Base-by-base conservation (phyloP, 2,113 vertebrate species). In the Syrmaticus mikado region DNA sequence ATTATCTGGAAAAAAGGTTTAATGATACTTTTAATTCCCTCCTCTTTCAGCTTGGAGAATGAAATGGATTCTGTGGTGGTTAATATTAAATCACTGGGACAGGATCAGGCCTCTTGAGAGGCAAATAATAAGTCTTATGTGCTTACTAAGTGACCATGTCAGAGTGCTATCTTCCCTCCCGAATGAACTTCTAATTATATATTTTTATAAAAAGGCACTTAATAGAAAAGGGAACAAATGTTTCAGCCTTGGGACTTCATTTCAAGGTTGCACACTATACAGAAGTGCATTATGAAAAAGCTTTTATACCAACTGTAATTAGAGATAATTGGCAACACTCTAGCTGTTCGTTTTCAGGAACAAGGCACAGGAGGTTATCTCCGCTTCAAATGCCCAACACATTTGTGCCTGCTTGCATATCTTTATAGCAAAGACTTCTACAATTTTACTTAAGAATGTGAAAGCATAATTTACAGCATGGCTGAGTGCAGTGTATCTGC, bases 241-340 rank as follows among this genome's bases (percentile, higher is more conserved):
- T 85, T 92, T 91, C 82, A 87, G 76, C 82, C 50, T 55, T 46
- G 52, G 60, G 72, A 92, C 61, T n/a, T 89, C 82, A n/a, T 87
- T 81, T 95, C 68, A 43, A 83, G 87, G 76, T 85, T 83, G 66
- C 68, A 57, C 36, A 36, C 21, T 85, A 75, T 48, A 68, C 46
- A 40, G 46, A 89, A 94, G 61, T n/a, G 36, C 85, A 75, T 91
- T 89, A 40, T 45, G 65, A 83, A 91, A 92, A 80, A 20, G 27
- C 40, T 71, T 93, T 90, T 92, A 27, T 78, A 83, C 46, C 48
- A 61, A 9, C 55, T 74, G 75, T 89, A 96, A 97, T 96, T 93
- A 94, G 91, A 95, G 72, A 74, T 95, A 95, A 97, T 96, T 94
- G 75, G 52, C 72, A 87, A 67, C 64, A 74, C 87, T 18, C 89